Evolutionary conservation across 64 coral and sea anemone genomes (phyloP).

Genomic region (Montipora cactus): DNA sequence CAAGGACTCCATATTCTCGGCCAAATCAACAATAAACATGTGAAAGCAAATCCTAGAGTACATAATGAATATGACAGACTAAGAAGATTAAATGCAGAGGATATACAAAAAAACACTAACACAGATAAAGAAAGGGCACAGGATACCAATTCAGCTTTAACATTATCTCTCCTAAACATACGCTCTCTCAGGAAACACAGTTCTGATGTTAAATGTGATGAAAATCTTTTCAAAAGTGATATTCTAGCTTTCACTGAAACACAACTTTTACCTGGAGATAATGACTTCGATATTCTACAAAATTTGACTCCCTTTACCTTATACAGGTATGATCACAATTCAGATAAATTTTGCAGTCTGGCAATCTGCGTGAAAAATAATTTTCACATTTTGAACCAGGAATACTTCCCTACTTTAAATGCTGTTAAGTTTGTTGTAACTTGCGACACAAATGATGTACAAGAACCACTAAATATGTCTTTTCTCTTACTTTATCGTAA

Average conservation of each 20-base stretch:
- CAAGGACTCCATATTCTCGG: conserved; percentile 29
- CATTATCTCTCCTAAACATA: conserved; percentile 69
- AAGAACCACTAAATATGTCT: conserved; percentile 11
- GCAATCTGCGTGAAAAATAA: conserved; percentile 40
- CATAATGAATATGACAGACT: conserved; percentile 19
- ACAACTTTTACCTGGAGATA: conserved; percentile 39
- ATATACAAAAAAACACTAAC: not conserved
- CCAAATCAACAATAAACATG: conserved; percentile 4
- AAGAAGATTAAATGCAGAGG: not conserved
- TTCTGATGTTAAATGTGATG: conserved; percentile 67
- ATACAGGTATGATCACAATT: conserved; percentile 34
- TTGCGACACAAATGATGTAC: conserved; percentile 19
- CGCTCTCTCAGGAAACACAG: conserved; percentile 73
- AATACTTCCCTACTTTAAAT: conserved; percentile 63
- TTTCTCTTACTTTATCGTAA: conserved; percentile 48
- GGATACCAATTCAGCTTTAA: conserved; percentile 28
- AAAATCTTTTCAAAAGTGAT: conserved; percentile 68
- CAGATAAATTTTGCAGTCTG: conserved; percentile 63
- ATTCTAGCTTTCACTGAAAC: conserved; percentile 45
- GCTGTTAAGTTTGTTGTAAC: conserved; percentile 23
- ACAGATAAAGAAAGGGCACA: not conserved
- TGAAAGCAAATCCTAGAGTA: conserved; percentile 29
- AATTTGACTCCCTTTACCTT: conserved; percentile 28
- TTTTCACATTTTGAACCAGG: not conserved
- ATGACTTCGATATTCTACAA: conserved; percentile 13